Base-by-base conservation (phyloP, 2,888 invertebrate species). In the Therioaphis trifolii region DNA sequence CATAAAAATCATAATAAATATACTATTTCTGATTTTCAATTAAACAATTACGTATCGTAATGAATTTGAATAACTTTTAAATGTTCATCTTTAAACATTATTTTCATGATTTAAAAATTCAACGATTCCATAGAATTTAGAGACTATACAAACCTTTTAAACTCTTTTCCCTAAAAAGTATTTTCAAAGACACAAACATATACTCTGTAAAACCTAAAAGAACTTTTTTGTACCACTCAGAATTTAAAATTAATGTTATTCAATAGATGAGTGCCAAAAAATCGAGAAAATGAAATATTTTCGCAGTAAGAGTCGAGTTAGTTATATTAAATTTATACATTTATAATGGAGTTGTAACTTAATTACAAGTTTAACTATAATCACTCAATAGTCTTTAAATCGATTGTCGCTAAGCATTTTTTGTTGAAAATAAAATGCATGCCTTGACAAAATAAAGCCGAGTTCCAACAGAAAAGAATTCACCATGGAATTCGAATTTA, bases 391-490 rank as follows among this genome's bases (percentile, higher is more conserved):
- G 4, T 58, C 27, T 12, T 18, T 21, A 18, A 43, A 61, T 58
- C 52, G 24, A 75, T 43, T 27, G 29, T 27, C 15, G n/a, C 14
- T n/a, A 18, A 12, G 61, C 40, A 18, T 63, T 46, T 76, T 46
- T 77, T 35, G 35, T 66, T 15, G 49, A 9, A 49, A 66, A 76
- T 46, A 24, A 75, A 12, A 24, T n/a, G 18, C 35, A 35, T 35
- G 21, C 40, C 66, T 12, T 15, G 66, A 35, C 21, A 61, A 77
- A 77, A 78, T 78, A 40, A 68, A 68, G 24, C 12, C 40, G n/a
- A 77, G 52, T 66, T 29, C 52, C 52, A 12, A 49, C 35, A 7
- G 52, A 5, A 52, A 68, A 55, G 35, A 78, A 68, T 68, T 78
- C 18, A 4, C 1, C 24, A n/a, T 40, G 52, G 66, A 78, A 78